Evolutionary conservation across 1,140 invertebrate species (phyloP).

Genomic region (Aphelinus atriplicis): DNA sequence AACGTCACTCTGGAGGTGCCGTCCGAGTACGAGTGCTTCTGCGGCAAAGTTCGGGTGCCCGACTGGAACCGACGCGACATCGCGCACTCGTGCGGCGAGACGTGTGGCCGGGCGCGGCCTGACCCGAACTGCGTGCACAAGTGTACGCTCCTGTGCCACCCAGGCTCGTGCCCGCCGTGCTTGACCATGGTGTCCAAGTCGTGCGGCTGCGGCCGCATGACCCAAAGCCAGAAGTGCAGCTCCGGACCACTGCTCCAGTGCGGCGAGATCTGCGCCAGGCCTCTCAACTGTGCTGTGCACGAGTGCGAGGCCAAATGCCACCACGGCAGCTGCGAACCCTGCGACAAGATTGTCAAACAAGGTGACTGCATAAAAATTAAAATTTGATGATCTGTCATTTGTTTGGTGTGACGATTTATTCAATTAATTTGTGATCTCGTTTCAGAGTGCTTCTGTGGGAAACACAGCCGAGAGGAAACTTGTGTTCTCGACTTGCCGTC

Average conservation of each 20-base stretch:
- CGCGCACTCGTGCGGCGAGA: constrained; percentile 90
- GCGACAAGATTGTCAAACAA: constrained; percentile 65
- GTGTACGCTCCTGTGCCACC: constrained; percentile 91
- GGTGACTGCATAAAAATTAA: constrained; percentile 1
- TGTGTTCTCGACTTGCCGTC: constrained; percentile 61
- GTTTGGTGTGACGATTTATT: neutral
- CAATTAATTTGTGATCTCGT: constrained; percentile 35
- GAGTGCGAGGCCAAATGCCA: constrained; percentile 85
- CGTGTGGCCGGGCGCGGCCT: constrained; percentile 76
- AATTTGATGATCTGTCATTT: neutral
- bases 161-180: constrained; percentile 82
- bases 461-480: constrained; percentile 62
- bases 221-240: constrained; percentile 77
- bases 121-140: constrained; percentile 77
- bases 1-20: constrained; percentile 76
- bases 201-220: constrained; percentile 81
- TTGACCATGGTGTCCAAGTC: constrained; percentile 68
- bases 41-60: constrained; percentile 80
- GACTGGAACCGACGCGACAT: constrained; percentile 77
- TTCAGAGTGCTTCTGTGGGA: constrained; percentile 74
- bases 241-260: constrained; percentile 77
- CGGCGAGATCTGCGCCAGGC: constrained; percentile 75
- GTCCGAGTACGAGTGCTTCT: constrained; percentile 83
- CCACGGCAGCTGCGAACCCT: constrained; percentile 75
- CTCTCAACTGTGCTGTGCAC: constrained; percentile 81